Evolutionary conservation across 2,113 vertebrate species (phyloP), one percentile per base, ranked within the genome.

Genomic region (Lipophrys pholis): DNA sequence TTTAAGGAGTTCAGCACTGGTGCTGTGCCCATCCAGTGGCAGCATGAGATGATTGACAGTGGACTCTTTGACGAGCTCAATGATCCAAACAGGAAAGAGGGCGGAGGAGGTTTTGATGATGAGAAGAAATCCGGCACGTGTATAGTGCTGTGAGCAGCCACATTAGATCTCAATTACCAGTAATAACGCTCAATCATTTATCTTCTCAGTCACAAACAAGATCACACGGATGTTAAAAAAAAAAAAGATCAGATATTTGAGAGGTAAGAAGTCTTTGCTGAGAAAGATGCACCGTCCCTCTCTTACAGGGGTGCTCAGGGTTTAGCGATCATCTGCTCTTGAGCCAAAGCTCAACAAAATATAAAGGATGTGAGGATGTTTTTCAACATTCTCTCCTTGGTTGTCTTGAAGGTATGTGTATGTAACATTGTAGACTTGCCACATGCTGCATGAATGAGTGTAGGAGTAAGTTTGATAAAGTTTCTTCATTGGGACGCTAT

Each of bases 51-150:
- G 81, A 93, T 97, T 9, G 96, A 97, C 5, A 96, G 93, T 0
- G 95, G 95, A 93, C 95, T 97, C 30, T 99, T 95, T 59, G 95
- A 95, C 0, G 97, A 99, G 89, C 92, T 97, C 48, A 97, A 93
- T 1, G 94, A 97, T 77, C 96, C 96, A 41, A 94, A 93, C 88
- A 94, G 96, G 85, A 90, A 91, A 14, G 87, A 85, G 46, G 87
- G 93, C 0, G 83, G 80, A 0, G 88, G 70, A 0, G 88, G 87
- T 30, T 0, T 5, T 3, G 90, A 91, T 50, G 92, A 78, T 0
- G 95, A 94, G 2, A 87, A 91, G 78, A 97, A 94, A 84, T 96
- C 97, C 14, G 94, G 96, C 55, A 95, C 96, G 12, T 98, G 96
- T 86, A 90, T 89, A 15, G 60, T 98, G 56, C 87, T 99, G 69